phyloP scores from a whole-genome alignment of 2,113 vertebrate species.

The Gobio gobio region DNA sequence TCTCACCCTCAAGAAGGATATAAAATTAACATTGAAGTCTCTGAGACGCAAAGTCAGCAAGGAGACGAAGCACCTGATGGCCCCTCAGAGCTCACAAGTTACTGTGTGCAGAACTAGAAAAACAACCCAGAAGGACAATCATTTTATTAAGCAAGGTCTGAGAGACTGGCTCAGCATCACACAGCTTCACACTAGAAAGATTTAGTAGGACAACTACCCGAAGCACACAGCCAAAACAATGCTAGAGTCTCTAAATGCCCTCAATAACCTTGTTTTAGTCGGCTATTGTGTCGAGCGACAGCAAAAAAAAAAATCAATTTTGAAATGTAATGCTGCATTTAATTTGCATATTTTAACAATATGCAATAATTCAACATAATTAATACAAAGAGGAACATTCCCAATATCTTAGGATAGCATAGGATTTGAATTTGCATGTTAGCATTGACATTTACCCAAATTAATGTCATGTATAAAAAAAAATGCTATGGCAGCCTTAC shows the following conservation, averaged over 20 bases:
- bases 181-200: conserved; percentile 1
- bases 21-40: not conserved
- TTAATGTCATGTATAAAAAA: too few relatives aligned
- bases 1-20: conserved; percentile 1
- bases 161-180: conserved; percentile 9
- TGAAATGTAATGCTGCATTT: not conserved
- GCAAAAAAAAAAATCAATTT: not conserved
- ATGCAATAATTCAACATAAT: not conserved
- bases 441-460: too few relatives aligned
- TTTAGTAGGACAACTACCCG: not conserved
- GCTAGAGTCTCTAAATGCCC: not conserved
- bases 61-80: not conserved
- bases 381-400: too few relatives aligned
- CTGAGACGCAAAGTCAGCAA: not conserved
- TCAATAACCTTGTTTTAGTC: not conserved
- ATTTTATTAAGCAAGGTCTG: not conserved
- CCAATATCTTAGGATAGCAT: too few relatives aligned
- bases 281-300: not conserved
- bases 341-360: not conserved
- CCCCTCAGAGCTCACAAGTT: not conserved
- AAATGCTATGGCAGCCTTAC: too few relatives aligned
- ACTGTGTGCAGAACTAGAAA: conserved; percentile 6
- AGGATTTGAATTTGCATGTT: too few relatives aligned
- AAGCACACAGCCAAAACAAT: conserved; percentile 2
- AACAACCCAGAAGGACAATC: not conserved